These are phyloP conservation scores for Lates japonicus DNA, from an alignment of 2,797 vertebrate genomes.

Conservation along the genomic window DNA sequence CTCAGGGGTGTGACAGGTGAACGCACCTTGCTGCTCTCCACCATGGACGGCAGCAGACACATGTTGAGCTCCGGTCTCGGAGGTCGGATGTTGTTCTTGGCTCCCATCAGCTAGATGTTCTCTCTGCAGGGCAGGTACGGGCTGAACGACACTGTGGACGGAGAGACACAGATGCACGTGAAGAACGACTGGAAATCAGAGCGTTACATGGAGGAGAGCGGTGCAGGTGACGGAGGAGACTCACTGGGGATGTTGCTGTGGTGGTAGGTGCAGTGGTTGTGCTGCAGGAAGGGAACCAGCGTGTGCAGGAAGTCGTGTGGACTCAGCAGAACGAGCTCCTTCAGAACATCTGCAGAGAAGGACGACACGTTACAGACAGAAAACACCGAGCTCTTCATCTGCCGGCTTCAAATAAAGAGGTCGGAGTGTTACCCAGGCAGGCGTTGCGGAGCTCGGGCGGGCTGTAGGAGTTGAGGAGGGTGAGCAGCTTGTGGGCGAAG, in stretches of 20 bases:
- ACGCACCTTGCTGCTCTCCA: conserved; percentile 96
- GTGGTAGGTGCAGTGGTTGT: conserved; percentile 99
- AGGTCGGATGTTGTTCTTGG: conserved; percentile 98
- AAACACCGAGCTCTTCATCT: too few species aligned
- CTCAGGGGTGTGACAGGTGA: not conserved
- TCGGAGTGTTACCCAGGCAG: conserved; percentile 90
- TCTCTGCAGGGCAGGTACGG: conserved; percentile 99
- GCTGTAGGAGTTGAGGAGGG: conserved; percentile 98
- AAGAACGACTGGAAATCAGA: too few species aligned
- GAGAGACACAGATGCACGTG: not conserved
- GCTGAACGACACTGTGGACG: conserved; percentile 93
- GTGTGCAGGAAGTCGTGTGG: conserved; percentile 99
- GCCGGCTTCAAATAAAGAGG: too few species aligned
- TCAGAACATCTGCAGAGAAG: conserved; percentile 91
- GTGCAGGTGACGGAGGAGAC: conserved; percentile 64
- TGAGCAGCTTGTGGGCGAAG: conserved; percentile 98
- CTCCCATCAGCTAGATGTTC: conserved; percentile 99
- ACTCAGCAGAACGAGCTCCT: conserved; percentile 97
- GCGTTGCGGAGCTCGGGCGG: conserved; percentile 96
- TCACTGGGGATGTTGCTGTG: conserved; percentile 99
- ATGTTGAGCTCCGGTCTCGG: conserved; percentile 98
- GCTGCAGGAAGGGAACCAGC: conserved; percentile 98
- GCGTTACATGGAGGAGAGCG: too few species aligned
- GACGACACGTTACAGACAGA: not conserved
- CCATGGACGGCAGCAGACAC: conserved; percentile 99